These are phyloP conservation scores for Desoria tigrina DNA, from an alignment of 2,888 invertebrate species.

Conservation along the genomic window DNA sequence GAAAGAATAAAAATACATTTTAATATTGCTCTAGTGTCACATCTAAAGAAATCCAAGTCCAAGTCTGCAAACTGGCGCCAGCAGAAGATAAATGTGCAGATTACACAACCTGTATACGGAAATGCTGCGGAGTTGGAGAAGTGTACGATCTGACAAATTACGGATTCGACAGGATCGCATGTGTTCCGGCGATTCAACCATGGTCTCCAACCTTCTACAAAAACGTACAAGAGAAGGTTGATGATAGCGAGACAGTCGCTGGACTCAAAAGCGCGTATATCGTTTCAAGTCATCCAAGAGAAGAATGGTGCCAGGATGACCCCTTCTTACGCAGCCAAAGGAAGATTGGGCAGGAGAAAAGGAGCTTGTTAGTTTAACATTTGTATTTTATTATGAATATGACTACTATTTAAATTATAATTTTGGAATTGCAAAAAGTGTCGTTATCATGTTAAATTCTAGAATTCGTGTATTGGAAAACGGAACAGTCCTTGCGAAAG, in stretches of 20 bases:
- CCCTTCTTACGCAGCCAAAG: conserved; percentile 21
- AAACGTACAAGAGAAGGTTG: not conserved
- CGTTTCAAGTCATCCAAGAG: conserved; percentile 23
- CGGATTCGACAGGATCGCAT: conserved; percentile 21
- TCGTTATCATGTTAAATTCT: too few species aligned
- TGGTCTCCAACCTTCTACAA: conserved; percentile 24
- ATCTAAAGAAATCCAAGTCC: too few species aligned
- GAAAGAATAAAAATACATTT: too few species aligned
- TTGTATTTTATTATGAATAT: not conserved
- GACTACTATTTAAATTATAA: not conserved
- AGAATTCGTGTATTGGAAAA: conserved; percentile 34
- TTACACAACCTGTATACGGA: conserved; percentile 17
- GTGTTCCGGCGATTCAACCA: conserved; percentile 21
- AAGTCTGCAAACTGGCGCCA: too few species aligned
- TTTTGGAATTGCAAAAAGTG: too few species aligned
- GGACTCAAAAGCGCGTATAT: not conserved
- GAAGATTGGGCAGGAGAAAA: conserved; percentile 17
- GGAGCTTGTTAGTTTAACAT: conserved; percentile 18
- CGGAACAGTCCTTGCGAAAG: conserved; percentile 28
- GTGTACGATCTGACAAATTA: conserved; percentile 30
- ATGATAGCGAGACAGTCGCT: not conserved
- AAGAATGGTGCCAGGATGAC: conserved; percentile 25
- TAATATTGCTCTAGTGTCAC: too few species aligned
- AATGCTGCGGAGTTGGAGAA: conserved; percentile 29
- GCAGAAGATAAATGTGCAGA: too few species aligned